These are phyloP conservation scores for Drosophila parabipectinata DNA, from an alignment of 1,140 invertebrate species.

Conservation along the genomic window DNA sequence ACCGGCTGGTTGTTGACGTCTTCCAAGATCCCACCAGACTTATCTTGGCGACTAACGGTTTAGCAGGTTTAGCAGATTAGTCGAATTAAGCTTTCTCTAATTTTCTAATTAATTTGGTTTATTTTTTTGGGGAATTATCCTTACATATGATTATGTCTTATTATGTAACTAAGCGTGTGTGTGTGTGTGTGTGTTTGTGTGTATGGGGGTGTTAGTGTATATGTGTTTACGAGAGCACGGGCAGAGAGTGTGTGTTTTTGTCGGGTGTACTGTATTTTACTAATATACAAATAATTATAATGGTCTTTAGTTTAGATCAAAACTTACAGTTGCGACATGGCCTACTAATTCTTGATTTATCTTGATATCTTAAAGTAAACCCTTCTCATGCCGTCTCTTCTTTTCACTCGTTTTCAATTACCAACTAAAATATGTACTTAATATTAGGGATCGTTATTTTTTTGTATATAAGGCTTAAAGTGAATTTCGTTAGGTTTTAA, in stretches of 20 bases:
- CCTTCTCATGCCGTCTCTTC: background rate
- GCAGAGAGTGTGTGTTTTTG: background rate
- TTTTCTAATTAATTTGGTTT: no score
- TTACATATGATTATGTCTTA: no score
- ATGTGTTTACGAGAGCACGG: background rate
- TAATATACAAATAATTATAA: slow-evolving; percentile 3
- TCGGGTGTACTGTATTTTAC: background rate
- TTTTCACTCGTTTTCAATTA: slow-evolving; percentile 9
- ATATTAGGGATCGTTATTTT: slow-evolving; percentile 26
- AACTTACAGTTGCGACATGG: slow-evolving; percentile 35
- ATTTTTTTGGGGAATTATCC: no score
- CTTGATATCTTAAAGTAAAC: background rate
- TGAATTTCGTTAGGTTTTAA: slow-evolving; percentile 45
- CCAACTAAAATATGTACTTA: slow-evolving; percentile 1
- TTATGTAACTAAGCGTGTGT: no score
- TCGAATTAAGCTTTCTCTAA: no score
- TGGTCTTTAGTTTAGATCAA: slow-evolving; percentile 20
- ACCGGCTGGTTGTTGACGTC: no score
- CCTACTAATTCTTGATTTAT: background rate
- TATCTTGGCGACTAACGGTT: no score
- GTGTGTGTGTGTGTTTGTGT: background rate
- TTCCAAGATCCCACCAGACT: no score
- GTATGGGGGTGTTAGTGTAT: background rate
- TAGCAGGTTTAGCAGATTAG: no score
- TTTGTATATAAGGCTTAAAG: slow-evolving; percentile 76